phyloP scores from a whole-genome alignment of 2,113 vertebrate genomes.

The Rhegmatorhina hoffmannsi region DNA sequence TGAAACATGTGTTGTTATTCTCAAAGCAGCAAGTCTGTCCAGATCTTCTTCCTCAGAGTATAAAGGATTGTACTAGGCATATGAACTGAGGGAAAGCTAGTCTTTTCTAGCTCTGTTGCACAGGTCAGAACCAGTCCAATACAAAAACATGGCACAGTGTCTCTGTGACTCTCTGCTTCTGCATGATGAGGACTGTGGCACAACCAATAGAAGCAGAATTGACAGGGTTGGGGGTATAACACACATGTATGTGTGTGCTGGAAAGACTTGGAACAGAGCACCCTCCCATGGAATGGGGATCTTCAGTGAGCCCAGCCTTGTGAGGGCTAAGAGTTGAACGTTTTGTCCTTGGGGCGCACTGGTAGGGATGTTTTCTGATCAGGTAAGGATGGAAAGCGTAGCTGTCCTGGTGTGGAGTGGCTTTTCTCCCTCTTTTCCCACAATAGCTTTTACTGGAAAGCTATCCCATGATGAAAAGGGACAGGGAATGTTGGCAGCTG shows the following conservation, averaged over 20 bases:
- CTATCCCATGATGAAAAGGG: neutral
- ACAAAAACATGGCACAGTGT: neutral
- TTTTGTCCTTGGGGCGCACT: neutral
- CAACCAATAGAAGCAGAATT: neutral
- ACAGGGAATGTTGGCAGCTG: neutral
- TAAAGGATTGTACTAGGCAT: neutral
- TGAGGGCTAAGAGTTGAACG: neutral
- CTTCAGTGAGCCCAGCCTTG: neutral
- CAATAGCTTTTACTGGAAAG: neutral
- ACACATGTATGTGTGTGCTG: neutral
- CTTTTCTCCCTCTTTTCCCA: neutral
- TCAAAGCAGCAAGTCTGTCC: neutral
- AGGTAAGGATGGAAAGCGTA: neutral
- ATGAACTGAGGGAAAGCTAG: neutral
- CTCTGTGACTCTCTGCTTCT: neutral
- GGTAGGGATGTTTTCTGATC: neutral
- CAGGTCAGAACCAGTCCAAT: neutral
- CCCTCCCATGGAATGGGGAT: rapidly evolving
- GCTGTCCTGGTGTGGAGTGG: neutral
- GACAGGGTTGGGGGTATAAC: neutral
- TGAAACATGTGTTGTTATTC: neutral
- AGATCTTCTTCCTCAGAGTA: neutral
- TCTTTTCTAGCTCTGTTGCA: neutral
- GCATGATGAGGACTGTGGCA: neutral
- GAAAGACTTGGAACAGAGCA: neutral